Percentiles rank a stretch among this genome's conserved stretches.
phyloP scores from a whole-genome alignment of 2,888 invertebrate genomes.

The Dryomyza anilis region DNA sequence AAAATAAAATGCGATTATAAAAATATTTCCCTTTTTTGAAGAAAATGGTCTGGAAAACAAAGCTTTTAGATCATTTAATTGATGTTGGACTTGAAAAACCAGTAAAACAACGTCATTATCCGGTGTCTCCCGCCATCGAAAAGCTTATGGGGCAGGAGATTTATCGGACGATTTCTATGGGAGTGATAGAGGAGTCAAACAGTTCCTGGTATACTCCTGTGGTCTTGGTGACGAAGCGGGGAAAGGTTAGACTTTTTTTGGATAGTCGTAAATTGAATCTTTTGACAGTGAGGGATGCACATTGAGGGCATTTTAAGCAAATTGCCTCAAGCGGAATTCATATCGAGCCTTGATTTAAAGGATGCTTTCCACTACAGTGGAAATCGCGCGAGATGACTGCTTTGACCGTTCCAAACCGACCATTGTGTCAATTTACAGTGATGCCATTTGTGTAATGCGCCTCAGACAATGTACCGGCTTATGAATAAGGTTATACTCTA shows the following conservation, averaged over 20 bases:
- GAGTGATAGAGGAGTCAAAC: slow-evolving; percentile 44
- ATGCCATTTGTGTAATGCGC: slow-evolving; percentile 2
- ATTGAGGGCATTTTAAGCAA: slow-evolving; percentile 31
- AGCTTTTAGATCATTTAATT: slow-evolving; percentile 29
- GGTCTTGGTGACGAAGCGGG: slow-evolving; percentile 41
- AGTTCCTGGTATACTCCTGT: slow-evolving; percentile 48
- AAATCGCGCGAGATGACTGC: slow-evolving; percentile 23
- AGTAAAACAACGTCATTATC: slow-evolving; percentile 35
- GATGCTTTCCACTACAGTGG: slow-evolving; percentile 26
- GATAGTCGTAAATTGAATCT: slow-evolving; percentile 45
- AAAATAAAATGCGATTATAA: no score
- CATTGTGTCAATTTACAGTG: background rate
- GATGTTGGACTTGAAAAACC: slow-evolving; percentile 31
- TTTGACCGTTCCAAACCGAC: background rate
- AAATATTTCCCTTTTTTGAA: slow-evolving; percentile 30
- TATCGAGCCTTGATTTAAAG: slow-evolving; percentile 27
- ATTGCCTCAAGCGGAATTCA: slow-evolving; percentile 26
- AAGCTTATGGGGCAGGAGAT: slow-evolving; percentile 39
- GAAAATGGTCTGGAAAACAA: slow-evolving; percentile 31
- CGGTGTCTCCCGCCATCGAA: slow-evolving; percentile 33
- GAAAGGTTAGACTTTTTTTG: slow-evolving; percentile 41
- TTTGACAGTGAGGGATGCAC: slow-evolving; percentile 36
- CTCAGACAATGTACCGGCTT: background rate
- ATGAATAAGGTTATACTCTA: background rate
- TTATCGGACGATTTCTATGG: slow-evolving; percentile 44